Evolutionary conservation across 2,113 vertebrate genomes (phyloP), one percentile per base, ranked within the genome.

Genomic region (Oryzias celebensis): DNA sequence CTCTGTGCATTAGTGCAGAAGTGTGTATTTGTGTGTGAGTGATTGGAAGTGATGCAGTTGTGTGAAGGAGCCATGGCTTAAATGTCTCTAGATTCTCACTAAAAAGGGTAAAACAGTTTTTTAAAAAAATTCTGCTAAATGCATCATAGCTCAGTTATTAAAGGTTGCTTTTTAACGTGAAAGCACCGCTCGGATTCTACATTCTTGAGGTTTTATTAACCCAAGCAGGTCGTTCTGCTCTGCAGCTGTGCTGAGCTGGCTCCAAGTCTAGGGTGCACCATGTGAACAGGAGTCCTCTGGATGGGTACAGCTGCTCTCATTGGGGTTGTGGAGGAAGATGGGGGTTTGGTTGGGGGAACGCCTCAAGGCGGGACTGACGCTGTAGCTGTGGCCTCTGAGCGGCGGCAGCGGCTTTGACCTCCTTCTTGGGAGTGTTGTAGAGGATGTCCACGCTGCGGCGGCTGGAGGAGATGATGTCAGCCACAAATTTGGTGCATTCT

Each of bases 371-470:
- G 61, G 65, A 6, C n/a, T 78, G 77, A 1, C 58, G 77, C 42
- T 77, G 77, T 53, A 76, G 65, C 61, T 58, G 81, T 1, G 81
- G 71, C 41, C 77, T 68, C 59, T 52, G 73, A 15, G 75, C 54
- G 16, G 62, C 26, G 2, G 60, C 20, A 20, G 58, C 7, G 18
- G 74, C 58, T 54, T 22, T 65, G 59, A 78, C 82, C 59, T 90
- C 85, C 64, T 90, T 90, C 81, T 87, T 89, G 0, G 93, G 93
- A 0, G 92, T 93, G 71, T 92, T 89, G 65, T 98, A 94, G 75
- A 96, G 93, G 42, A 94, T 89, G 42, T 96, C 95, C 86, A 98
- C 85, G 14, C 97, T 98, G 59, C 92, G 94, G 59, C 96, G 94
- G 84, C 97, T 98, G 71, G 96, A 98, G 58, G 90, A 91, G 51